Percentiles rank a stretch among this genome's conserved stretches.
phyloP scores from a whole-genome alignment of 1,140 invertebrate species.

The Paraescarpia echinospica region DNA sequence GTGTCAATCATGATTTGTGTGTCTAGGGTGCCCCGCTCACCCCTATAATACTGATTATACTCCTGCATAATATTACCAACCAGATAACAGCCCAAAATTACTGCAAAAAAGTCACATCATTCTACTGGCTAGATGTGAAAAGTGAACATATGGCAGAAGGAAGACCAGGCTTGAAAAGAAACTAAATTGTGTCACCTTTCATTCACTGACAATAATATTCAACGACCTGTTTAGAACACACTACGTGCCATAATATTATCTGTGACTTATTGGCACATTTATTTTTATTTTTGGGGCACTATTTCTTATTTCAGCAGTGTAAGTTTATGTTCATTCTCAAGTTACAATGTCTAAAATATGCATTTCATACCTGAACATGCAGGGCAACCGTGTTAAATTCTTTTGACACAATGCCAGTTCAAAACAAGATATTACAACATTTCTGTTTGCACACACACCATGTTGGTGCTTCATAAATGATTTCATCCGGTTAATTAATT shows the following conservation, averaged over 20 bases:
- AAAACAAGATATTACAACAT: not conserved
- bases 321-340: not conserved
- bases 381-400: not conserved
- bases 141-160: not conserved
- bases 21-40: too few species aligned
- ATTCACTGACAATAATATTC: too few species aligned
- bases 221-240: too few species aligned
- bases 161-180: not conserved
- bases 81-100: not conserved
- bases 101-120: not conserved
- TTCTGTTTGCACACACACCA: not conserved
- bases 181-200: not conserved
- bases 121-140: not conserved
- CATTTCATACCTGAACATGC: not conserved
- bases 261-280: too few species aligned
- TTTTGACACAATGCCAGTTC: not conserved
- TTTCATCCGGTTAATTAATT: not conserved
- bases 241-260: too few species aligned
- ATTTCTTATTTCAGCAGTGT: not conserved
- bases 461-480: not conserved
- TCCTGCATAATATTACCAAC: not conserved
- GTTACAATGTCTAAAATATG: not conserved
- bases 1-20: too few species aligned
- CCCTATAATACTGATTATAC: not conserved
- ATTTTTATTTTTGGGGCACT: not conserved